Evolutionary conservation across 2,113 vertebrate genomes (phyloP).

Genomic region (Seriola dumerili): DNA sequence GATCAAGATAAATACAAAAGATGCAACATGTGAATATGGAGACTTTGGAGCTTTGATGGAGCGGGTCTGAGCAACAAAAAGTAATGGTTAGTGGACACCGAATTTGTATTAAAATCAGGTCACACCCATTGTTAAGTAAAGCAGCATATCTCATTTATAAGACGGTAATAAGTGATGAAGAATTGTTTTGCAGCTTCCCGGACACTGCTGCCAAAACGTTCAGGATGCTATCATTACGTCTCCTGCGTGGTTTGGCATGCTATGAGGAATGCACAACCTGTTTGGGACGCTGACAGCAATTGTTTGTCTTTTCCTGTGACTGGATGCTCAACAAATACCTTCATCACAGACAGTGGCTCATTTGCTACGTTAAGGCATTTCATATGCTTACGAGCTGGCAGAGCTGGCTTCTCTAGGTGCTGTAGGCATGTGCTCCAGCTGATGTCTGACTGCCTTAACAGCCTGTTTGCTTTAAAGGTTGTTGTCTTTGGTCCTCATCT

Average conservation of each 20-base stretch:
- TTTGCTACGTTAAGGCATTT: neutral
- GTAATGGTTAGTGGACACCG: too few relatives aligned
- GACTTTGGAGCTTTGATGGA: too few relatives aligned
- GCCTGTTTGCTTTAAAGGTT: neutral
- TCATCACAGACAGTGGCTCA: constrained; percentile 2
- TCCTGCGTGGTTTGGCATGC: constrained; percentile 27
- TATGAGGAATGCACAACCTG: constrained; percentile 12
- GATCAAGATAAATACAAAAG: neutral
- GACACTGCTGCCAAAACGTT: neutral
- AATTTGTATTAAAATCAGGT: too few relatives aligned
- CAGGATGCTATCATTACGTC: constrained; percentile 8
- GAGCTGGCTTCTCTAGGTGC: neutral
- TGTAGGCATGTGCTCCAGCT: neutral
- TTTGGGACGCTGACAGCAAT: constrained; percentile 23
- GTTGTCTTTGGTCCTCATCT: neutral
- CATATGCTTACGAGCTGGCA: constrained; percentile 4
- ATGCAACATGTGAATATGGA: too few relatives aligned
- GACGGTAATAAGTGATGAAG: neutral
- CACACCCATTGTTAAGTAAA: too few relatives aligned
- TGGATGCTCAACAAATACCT: neutral
- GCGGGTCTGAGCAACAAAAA: too few relatives aligned
- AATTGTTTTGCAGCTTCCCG: neutral
- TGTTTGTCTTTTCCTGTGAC: constrained; percentile 4
- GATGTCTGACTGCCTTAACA: neutral
- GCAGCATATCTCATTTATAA: too few relatives aligned